phyloP scores from a whole-genome alignment of 1,140 invertebrate genomes.

The Ceratina calcarata region DNA sequence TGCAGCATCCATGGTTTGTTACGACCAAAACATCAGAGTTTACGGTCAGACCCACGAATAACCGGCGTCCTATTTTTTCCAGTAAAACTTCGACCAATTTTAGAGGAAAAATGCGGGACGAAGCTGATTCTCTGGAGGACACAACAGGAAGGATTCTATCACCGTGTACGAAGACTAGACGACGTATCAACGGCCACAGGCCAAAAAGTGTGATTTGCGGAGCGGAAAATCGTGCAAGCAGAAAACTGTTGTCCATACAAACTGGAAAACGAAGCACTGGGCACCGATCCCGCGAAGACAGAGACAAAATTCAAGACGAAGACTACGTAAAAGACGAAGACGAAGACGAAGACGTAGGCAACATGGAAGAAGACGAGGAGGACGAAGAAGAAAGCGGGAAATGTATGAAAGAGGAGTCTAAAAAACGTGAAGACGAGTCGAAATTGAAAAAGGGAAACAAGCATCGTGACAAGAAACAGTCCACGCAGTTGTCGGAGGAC shows the following conservation, averaged over 20 bases:
- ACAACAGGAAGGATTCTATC: neutral
- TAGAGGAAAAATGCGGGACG: no score
- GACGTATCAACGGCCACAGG: neutral
- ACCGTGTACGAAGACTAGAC: neutral
- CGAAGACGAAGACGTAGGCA: neutral
- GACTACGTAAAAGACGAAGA: neutral
- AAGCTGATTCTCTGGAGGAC: neutral
- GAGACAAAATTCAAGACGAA: neutral
- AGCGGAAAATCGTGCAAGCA: neutral
- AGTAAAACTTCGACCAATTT: neutral
- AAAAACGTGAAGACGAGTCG: neutral
- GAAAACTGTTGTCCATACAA: slow-evolving; percentile 17
- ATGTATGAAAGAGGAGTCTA: slow-evolving; percentile 6
- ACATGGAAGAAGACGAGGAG: neutral
- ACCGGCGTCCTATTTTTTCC: neutral
- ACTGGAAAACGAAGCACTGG: neutral
- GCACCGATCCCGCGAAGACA: neutral
- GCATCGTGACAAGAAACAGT: neutral
- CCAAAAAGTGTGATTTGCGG: neutral
- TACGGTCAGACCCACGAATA: neutral
- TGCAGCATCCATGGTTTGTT: slow-evolving; percentile 22
- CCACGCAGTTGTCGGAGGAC: neutral
- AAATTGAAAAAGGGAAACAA: slow-evolving; percentile 3
- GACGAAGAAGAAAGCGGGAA: neutral
- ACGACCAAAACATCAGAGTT: neutral